Base-by-base conservation (phyloP, 37 sponge, comb jelly and placozoan species). In the Bolinopsis microptera region DNA sequence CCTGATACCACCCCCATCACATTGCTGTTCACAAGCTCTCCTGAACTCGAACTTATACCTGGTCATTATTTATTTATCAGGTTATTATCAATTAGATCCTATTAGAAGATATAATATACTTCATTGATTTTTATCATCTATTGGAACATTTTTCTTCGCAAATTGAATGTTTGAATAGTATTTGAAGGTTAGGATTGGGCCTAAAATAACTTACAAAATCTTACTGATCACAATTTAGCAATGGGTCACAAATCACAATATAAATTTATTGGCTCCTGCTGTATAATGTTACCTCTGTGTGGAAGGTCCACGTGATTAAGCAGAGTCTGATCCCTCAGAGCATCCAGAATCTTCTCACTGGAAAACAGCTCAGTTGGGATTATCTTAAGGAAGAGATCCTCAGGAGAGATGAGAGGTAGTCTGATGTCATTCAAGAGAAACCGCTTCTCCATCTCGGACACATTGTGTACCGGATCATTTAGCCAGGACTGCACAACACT, bases 401-500 rank as follows among this genome's bases (percentile, higher is more conserved):
- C 67, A 3, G 90, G 90, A 2, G 90, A 41, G 90, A 86, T 86
- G 67, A 86, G 90, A 33, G 67, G 39, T 0, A 86, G 90, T 25
- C 90, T 35, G 28, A 86, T 22, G 26, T 86, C 41, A 25, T 39
- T 41, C 26, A 86, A 27, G 30, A 86, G 90, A 26, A 41, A 41
- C 27, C 39, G 61, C 22, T 40, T 39, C 30, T 86, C 90, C 3
- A 48, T n/a, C 30, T 86, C 61, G 61, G 90, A 28, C 8, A 39
- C 61, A 5, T 5, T 39, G 3, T 40, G n/a, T 24, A 37, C 72
- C 23, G 25, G 18, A 27, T 61, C 72, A 25, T 8, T 93, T 82
- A 74, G 27, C 99, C 99, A 99, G 68, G 76, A 69, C 5, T 69
- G 37, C 0, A 97, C 93, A 16, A 94, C 95, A 0, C 92, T 76